Conservation (phyloP, 2,113 vertebrate species). For the Bolborhynchus lineola region DNA sequence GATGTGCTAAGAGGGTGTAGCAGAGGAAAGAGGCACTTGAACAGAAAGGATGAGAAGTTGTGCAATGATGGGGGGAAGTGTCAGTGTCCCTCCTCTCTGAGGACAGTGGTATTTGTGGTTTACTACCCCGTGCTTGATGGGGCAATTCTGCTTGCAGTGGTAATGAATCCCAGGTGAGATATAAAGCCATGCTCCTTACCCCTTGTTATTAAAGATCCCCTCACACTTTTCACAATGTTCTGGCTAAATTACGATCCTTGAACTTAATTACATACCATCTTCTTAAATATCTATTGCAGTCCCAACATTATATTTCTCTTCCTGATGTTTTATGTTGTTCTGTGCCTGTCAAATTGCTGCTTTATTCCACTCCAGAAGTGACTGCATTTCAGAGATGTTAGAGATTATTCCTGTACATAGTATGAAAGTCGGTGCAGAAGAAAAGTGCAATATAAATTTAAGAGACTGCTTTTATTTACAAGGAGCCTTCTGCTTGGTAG, state of each 20-base stretch:
- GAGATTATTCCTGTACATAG: constrained; percentile 47
- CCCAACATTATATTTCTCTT: background rate
- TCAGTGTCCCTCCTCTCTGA: background rate
- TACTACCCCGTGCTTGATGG: background rate
- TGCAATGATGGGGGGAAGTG: background rate
- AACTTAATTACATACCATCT: constrained; percentile 35
- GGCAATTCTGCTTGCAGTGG: background rate
- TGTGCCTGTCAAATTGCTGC: background rate
- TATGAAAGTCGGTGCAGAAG: constrained; percentile 32
- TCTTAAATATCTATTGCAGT: constrained; percentile 30
- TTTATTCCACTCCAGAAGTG: constrained; percentile 28
- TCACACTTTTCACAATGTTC: constrained; percentile 4
- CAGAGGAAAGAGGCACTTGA: background rate
- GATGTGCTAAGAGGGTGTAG: background rate
- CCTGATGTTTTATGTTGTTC: constrained; percentile 26
- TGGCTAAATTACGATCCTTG: constrained; percentile 32
- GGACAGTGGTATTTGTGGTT: background rate
- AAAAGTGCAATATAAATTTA: constrained; percentile 60
- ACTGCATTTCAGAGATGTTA: constrained; percentile 32
- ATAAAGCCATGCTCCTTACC: constrained; percentile 25
- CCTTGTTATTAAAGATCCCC: background rate
- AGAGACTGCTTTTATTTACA: constrained; percentile 63
- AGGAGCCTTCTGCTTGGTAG: constrained; percentile 52
- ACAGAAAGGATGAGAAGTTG: background rate
- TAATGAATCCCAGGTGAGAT: background rate